These are phyloP conservation scores for Rhogogaster chlorosoma DNA, from an alignment of 2,888 invertebrate genomes.

Conservation along the genomic window DNA sequence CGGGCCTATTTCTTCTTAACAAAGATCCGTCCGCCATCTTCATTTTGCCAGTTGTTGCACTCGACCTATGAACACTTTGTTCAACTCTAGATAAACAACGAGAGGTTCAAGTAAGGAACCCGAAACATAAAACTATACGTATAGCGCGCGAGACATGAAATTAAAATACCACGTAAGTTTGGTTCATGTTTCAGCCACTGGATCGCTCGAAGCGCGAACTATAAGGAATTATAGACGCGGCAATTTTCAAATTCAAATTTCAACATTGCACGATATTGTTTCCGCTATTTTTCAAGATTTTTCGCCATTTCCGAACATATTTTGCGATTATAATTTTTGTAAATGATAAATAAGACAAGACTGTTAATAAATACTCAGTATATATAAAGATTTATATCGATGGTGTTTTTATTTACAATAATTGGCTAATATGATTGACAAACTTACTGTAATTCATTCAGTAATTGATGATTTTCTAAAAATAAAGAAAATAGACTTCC, in stretches of 20 bases:
- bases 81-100: conserved; percentile 9
- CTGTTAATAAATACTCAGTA: background rate
- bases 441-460: background rate
- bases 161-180: background rate
- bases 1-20: conserved; percentile 93
- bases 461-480: background rate
- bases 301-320: background rate
- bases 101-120: background rate
- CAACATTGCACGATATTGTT: background rate
- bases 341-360: background rate
- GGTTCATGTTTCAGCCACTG: background rate
- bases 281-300: background rate
- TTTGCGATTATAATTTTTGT: background rate
- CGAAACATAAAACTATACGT: background rate
- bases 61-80: conserved; percentile 34
- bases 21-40: conserved; percentile 93
- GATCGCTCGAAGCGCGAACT: background rate
- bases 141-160: background rate
- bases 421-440: conserved; percentile 28
- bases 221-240: background rate
- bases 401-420: conserved; percentile 41
- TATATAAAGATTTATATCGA: background rate
- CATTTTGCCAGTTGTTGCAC: conserved; percentile 79
- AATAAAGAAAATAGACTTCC: background rate
- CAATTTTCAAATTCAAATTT: conserved; percentile 10